Conservation (phyloP, 2,113 vertebrate species). For the Monopterus albus region DNA sequence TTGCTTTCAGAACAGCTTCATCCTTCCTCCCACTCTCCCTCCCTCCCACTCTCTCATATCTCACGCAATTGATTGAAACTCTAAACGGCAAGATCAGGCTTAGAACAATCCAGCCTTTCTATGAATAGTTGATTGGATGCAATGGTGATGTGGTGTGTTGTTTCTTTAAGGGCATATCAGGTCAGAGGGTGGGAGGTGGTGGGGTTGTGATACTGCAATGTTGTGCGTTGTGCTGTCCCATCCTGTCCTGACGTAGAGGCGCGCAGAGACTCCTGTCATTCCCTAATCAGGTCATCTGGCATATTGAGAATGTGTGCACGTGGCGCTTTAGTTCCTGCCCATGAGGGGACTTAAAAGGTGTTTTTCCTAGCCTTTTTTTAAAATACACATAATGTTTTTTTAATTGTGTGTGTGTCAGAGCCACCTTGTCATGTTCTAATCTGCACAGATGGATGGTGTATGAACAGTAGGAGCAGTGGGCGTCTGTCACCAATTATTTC, state of each 20-base stretch:
- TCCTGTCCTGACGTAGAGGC: constrained; percentile 46
- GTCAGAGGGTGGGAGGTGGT: constrained; percentile 50
- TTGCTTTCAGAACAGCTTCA: constrained; percentile 55
- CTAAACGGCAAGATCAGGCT: constrained; percentile 61
- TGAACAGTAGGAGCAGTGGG: constrained; percentile 42
- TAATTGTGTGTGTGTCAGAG: constrained; percentile 13
- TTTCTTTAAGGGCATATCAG: constrained; percentile 74
- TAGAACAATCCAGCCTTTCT: constrained; percentile 58
- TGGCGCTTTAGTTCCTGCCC: constrained; percentile 10
- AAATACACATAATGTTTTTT: constrained; percentile 11
- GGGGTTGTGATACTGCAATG: constrained; percentile 42
- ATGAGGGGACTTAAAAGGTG: constrained; percentile 25
- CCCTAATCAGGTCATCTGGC: constrained; percentile 59
- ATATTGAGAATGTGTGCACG: constrained; percentile 27
- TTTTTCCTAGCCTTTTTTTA: constrained; percentile 13
- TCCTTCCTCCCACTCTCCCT: constrained; percentile 35
- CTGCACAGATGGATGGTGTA: constrained; percentile 51
- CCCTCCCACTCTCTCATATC: constrained; percentile 52
- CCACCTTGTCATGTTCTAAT: constrained; percentile 53
- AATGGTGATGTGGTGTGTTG: constrained; percentile 62
- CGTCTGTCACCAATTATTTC: constrained; percentile 29
- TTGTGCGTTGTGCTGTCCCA: constrained; percentile 36
- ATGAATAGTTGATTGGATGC: constrained; percentile 74
- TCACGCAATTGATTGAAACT: constrained; percentile 76
- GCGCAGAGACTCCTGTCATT: constrained; percentile 53